Conservation (phyloP, 2,797 vertebrate genomes). For the Columba guinea region DNA sequence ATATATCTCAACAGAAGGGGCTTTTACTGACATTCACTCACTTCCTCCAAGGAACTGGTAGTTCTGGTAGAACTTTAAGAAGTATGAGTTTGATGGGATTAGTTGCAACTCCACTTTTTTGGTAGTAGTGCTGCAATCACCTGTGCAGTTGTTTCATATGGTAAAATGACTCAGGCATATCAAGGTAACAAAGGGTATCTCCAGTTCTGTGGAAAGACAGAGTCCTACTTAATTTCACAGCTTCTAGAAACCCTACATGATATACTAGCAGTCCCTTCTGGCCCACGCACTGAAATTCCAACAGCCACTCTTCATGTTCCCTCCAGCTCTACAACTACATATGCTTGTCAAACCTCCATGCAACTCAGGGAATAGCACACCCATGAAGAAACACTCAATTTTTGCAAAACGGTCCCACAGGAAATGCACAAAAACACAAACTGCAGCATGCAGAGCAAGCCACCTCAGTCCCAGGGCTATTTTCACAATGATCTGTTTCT, state of each 20-base stretch:
- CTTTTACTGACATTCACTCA: neutral
- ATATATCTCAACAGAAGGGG: neutral
- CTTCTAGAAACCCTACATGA: neutral
- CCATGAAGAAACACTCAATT: neutral
- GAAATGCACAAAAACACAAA: neutral
- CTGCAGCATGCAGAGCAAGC: neutral
- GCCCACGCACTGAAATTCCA: neutral
- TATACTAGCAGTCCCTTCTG: neutral
- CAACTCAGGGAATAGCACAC: neutral
- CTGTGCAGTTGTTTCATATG: neutral
- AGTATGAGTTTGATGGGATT: neutral
- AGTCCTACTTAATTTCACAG: neutral
- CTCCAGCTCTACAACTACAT: neutral
- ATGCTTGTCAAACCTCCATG: neutral
- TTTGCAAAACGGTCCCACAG: neutral
- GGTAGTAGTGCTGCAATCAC: neutral
- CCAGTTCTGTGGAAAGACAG: neutral
- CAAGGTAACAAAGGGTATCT: neutral
- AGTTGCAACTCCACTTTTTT: neutral
- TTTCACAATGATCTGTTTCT: neutral
- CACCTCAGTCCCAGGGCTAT: neutral
- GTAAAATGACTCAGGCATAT: neutral
- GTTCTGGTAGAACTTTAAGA: neutral
- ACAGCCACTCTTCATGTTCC: neutral
- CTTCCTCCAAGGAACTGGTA: neutral